These are phyloP conservation scores for Harpalus rubripes DNA, from an alignment of 2,888 invertebrate genomes.

Conservation along the genomic window DNA sequence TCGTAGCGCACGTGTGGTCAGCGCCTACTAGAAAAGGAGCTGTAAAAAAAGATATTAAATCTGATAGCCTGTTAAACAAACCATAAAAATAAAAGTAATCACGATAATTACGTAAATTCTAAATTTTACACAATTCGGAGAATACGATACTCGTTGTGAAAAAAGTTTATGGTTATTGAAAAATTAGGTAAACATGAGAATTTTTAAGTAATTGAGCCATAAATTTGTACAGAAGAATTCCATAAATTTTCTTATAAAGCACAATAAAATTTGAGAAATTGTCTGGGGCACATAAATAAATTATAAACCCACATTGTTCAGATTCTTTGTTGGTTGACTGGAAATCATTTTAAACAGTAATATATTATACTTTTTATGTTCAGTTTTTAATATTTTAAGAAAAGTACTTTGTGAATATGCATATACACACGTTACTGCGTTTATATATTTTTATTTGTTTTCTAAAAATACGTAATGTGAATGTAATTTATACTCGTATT, in stretches of 20 bases:
- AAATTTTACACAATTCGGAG: constrained; percentile 38
- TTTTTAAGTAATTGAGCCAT: constrained; percentile 39
- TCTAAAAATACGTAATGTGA: too few species aligned
- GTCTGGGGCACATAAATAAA: constrained; percentile 3
- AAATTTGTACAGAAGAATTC: constrained; percentile 14
- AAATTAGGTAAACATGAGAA: constrained; percentile 44
- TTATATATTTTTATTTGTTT: too few species aligned
- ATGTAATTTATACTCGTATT: too few species aligned
- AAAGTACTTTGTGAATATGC: too few species aligned
- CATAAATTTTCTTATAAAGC: constrained; percentile 1
- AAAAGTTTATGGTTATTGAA: constrained; percentile 40
- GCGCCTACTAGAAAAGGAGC: constrained; percentile 54
- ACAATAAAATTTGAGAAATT: constrained; percentile 3
- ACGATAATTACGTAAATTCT: constrained; percentile 34
- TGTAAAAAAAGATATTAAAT: constrained; percentile 58
- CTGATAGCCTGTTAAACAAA: constrained; percentile 60
- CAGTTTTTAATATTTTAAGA: too few species aligned
- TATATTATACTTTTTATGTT: background rate
- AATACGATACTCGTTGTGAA: constrained; percentile 25
- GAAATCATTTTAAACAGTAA: background rate
- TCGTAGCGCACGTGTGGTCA: constrained; percentile 36
- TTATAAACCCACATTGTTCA: background rate
- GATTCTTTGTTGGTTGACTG: background rate
- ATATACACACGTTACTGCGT: too few species aligned
- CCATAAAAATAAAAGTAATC: constrained; percentile 53